A percentile compares a stretch with the other conserved stretches of the same genome.
phyloP scores from a whole-genome alignment of 1,140 invertebrate genomes.

The Conopomorpha cramerella region DNA sequence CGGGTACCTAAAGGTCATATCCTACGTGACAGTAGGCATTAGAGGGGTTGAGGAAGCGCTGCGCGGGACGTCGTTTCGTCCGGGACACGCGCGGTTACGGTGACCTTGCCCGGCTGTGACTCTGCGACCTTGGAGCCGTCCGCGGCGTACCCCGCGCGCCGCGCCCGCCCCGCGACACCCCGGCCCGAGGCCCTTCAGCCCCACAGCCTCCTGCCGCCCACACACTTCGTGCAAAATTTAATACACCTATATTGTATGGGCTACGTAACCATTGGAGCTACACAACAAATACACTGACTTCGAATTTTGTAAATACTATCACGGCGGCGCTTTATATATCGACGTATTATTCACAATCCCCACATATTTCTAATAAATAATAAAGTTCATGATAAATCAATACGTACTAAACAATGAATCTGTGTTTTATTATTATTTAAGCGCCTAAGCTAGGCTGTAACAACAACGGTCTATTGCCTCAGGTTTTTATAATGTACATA shows the following conservation, averaged over 20 bases:
- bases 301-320: too few relatives aligned
- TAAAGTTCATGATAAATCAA: too few relatives aligned
- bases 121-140: constrained; percentile 51
- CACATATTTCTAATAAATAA: too few relatives aligned
- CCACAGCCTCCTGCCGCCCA: constrained; percentile 12
- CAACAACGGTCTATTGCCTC: too few relatives aligned
- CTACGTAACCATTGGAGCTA: not conserved
- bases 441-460: too few relatives aligned
- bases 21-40: constrained; percentile 51
- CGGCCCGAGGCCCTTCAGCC: too few relatives aligned
- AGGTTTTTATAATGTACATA: too few relatives aligned
- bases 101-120: constrained; percentile 57
- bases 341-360: not conserved
- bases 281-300: too few relatives aligned
- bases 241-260: not conserved
- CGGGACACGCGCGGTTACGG: constrained; percentile 50
- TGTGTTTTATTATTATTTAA: too few relatives aligned
- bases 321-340: not conserved
- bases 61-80: too few relatives aligned
- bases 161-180: constrained; percentile 11
- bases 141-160: constrained; percentile 13
- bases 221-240: constrained; percentile 9
- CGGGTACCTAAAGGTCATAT: constrained; percentile 52
- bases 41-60: constrained; percentile 16
- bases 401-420: too few relatives aligned